These are phyloP conservation scores for Pecten maximus DNA, from an alignment of 2,888 invertebrate species.

Conservation along the genomic window DNA sequence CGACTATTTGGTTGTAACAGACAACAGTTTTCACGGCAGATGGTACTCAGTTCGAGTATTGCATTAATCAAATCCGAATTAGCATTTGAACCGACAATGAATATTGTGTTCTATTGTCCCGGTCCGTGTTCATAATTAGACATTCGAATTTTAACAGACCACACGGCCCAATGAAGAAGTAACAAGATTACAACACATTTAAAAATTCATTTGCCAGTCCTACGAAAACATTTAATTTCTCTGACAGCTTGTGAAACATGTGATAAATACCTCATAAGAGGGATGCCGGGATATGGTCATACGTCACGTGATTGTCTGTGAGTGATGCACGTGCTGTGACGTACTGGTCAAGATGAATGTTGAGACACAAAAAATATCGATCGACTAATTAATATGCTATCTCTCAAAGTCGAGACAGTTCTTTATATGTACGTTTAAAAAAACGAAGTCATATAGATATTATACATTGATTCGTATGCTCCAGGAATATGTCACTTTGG, in stretches of 20 bases:
- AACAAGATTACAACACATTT: constrained; percentile 20
- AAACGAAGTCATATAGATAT: no score
- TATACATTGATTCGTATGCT: no score
- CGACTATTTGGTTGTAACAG: background rate
- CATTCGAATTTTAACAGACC: constrained; percentile 24
- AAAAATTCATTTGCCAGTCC: constrained; percentile 23
- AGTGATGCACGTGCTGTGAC: background rate
- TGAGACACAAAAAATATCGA: no score
- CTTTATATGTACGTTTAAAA: no score
- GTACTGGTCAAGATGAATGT: background rate
- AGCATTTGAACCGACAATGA: constrained; percentile 35
- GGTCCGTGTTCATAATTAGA: constrained; percentile 20
- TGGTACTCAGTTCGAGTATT: background rate
- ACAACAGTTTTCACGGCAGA: constrained; percentile 13
- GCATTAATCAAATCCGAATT: constrained; percentile 22
- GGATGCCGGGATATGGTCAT: background rate
- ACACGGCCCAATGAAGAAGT: background rate
- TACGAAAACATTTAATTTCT: constrained; percentile 33
- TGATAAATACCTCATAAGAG: constrained; percentile 33
- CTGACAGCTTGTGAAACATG: constrained; percentile 4
- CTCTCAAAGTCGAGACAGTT: no score
- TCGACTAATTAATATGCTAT: no score
- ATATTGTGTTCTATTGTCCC: constrained; percentile 23
- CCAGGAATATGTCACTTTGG: no score
- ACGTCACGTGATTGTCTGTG: background rate